Evolutionary conservation across 2,888 invertebrate species (phyloP).

Genomic region (Neelides folsomi): DNA sequence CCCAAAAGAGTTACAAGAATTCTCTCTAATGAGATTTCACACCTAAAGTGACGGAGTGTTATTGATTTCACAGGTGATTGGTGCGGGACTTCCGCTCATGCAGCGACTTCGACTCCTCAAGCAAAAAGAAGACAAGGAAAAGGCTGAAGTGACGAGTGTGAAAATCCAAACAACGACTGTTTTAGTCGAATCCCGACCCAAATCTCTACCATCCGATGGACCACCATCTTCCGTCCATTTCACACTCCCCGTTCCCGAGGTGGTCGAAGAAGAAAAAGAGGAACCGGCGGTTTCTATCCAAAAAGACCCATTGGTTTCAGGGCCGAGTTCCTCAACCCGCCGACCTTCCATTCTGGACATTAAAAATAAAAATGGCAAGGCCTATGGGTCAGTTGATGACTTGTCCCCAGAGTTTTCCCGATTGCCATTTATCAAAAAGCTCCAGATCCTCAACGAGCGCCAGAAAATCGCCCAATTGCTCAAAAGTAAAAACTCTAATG

Average conservation of each 20-base stretch:
- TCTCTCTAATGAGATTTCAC: neutral
- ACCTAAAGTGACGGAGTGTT: neutral
- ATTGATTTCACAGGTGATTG: constrained; percentile 50
- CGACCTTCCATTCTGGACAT: constrained; percentile 20
- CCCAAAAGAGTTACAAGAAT: constrained; percentile 2
- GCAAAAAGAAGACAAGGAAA: constrained; percentile 60
- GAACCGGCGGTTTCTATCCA: constrained; percentile 1
- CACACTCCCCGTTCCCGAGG: neutral
- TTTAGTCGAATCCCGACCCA: constrained; percentile 15
- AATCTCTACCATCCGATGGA: constrained; percentile 2
- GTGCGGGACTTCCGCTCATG: constrained; percentile 68
- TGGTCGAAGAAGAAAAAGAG: too few species aligned
- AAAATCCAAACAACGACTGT: constrained; percentile 27
- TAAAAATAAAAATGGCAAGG: constrained; percentile 21
- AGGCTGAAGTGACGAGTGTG: constrained; percentile 46
- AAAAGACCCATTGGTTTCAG: constrained; percentile 12
- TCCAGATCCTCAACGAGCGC: constrained; percentile 74
- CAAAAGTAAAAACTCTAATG: constrained; percentile 35
- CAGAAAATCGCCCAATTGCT: constrained; percentile 65
- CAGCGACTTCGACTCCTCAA: constrained; percentile 63
- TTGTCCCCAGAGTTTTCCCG: constrained; percentile 75
- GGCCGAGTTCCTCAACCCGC: constrained; percentile 15
- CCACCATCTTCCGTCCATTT: neutral
- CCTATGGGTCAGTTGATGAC: constrained; percentile 41
- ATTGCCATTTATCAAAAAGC: constrained; percentile 71